phyloP scores from a whole-genome alignment of 2,888 invertebrate genomes.

The Rhagium mordax region DNA sequence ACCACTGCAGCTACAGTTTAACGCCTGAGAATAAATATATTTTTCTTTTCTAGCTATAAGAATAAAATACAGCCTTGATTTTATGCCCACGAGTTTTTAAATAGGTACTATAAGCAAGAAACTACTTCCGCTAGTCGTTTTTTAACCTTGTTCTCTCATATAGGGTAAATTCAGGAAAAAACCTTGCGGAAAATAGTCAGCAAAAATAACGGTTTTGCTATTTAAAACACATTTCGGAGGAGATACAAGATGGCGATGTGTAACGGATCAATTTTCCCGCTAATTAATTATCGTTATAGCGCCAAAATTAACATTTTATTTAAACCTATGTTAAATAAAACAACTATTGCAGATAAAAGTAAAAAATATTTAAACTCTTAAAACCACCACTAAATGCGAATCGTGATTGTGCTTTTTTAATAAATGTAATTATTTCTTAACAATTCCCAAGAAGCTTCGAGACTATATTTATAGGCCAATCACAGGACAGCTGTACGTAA shows the following conservation, averaged over 20 bases:
- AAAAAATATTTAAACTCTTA: neutral
- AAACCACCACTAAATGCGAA: neutral
- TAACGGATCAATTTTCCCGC: constrained; percentile 38
- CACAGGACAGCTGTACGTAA: constrained; percentile 19
- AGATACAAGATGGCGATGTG: neutral
- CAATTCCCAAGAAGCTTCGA: constrained; percentile 27
- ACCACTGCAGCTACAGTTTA: neutral
- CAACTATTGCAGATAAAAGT: neutral
- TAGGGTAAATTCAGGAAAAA: neutral
- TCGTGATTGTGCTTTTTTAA: constrained; percentile 11
- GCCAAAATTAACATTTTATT: constrained; percentile 27
- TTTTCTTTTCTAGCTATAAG: neutral
- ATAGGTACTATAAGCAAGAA: no score
- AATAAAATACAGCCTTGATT: neutral
- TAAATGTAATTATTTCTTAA: constrained; percentile 26
- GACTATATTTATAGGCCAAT: constrained; percentile 49
- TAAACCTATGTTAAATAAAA: neutral
- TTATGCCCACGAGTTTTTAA: neutral
- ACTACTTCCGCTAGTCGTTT: neutral
- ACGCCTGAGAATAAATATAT: neutral
- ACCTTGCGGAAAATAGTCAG: neutral
- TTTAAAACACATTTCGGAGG: neutral
- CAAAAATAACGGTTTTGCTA: no score
- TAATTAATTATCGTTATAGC: neutral
- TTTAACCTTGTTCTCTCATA: neutral